Evolutionary conservation across 2,888 invertebrate species (phyloP).

Genomic region (Cantharis rustica): DNA sequence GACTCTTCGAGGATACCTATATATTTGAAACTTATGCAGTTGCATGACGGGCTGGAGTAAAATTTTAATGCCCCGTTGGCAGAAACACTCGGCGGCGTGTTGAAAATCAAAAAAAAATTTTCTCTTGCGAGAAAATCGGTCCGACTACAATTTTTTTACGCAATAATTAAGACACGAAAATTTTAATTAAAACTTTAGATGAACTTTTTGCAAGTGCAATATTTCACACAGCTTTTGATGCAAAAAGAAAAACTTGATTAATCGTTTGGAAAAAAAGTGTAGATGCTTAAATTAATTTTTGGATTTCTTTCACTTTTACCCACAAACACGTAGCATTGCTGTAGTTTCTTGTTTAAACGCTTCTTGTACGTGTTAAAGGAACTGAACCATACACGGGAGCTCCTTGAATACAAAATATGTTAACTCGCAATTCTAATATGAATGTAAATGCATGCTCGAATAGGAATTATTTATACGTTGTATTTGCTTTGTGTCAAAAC

Average conservation of each 20-base stretch:
- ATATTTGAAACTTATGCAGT: not conserved
- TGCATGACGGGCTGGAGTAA: not conserved
- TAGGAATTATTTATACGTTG: not conserved
- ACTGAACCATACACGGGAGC: not conserved
- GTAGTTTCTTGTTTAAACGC: not conserved
- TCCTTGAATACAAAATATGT: constrained; percentile 9
- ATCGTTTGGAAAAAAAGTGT: not conserved
- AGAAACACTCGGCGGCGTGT: not conserved
- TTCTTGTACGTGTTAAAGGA: not conserved
- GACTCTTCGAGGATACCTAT: not conserved
- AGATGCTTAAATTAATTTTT: not conserved
- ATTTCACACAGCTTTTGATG: not conserved
- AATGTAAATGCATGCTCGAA: constrained; percentile 9
- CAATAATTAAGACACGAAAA: not conserved
- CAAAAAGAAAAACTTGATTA: not conserved
- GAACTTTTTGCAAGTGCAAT: not conserved
- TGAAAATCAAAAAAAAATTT: not conserved
- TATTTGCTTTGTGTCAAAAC: not conserved
- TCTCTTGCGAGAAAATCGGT: too few species aligned
- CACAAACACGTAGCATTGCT: not conserved
- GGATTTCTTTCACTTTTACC: not conserved
- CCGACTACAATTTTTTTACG: not conserved
- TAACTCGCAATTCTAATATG: constrained; percentile 1
- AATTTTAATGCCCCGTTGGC: not conserved
- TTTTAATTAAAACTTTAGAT: not conserved